Base-by-base conservation (phyloP, 2,797 vertebrate species). In the Chelon auratus region DNA sequence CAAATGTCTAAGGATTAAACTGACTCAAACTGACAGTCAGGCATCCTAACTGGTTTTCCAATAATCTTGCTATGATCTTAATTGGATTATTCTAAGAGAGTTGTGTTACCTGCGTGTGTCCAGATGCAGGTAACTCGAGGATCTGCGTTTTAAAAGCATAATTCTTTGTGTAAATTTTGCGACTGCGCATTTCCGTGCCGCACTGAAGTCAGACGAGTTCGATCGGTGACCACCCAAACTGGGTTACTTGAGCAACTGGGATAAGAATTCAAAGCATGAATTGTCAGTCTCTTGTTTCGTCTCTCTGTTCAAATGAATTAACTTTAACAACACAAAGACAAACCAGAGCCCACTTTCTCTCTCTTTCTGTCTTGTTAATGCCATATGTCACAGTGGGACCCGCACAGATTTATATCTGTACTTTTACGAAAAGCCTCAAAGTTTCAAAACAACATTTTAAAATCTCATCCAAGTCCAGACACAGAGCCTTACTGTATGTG, bases 361-460 rank as follows among this genome's bases (percentile, higher is more conserved):
- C 20, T 57, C 17, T 57, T 45, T 74, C 61, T 22, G n/a, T 52
- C 26, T 43, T 62, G 56, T 72, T 72, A 64, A 68, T 68, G 72
- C 48, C 62, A 43, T 17, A 36, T 69, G 65, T 75, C 77, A 55
- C 62, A 66, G 56, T 62, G 58, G 45, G 55, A 81, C 59, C 39
- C 1, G 47, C 30, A 63, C 18, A 84, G 72, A 88, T 86, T 82
- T 75, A 87, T 85, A 84, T 83, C 80, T 77, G 68, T 62, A 85
- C 77, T 78, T 88, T 62, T 62, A 72, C 76, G 72, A 75, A 89
- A 84, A 87, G 82, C 80, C 77, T 80, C 80, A 78, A 80, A 72
- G 67, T 80, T 86, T 87, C 75, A 81, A 85, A 89, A 85, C 82
- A 83, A 72, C 83, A 66, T 83, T 82, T 84, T 73, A 64, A 87